Percentiles rank a stretch among this genome's conserved stretches.
Evolutionary conservation across 1,140 invertebrate species (phyloP).

Genomic region (Apis mellifera): DNA sequence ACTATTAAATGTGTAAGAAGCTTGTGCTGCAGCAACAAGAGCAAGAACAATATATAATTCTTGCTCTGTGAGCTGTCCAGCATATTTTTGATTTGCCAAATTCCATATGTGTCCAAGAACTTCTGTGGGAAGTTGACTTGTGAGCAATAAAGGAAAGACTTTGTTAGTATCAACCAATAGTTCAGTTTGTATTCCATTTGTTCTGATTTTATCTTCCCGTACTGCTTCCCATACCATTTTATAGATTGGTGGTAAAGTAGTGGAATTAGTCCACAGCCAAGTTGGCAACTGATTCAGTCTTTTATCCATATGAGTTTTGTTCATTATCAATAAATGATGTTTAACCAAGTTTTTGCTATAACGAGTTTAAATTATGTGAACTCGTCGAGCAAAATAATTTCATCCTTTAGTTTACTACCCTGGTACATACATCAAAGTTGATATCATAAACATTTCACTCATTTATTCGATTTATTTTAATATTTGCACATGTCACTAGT

Average conservation of each 20-base stretch:
- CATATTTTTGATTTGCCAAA: conserved; percentile 83
- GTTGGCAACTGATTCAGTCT: conserved; percentile 75
- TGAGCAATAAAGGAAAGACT: conserved; percentile 84
- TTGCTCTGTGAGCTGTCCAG: conserved; percentile 83
- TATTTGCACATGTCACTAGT: conserved; percentile 31
- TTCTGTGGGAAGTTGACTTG: conserved; percentile 83
- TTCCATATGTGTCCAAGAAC: conserved; percentile 85
- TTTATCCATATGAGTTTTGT: conserved; percentile 69
- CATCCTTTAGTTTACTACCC: conserved; percentile 52
- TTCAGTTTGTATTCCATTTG: conserved; percentile 68
- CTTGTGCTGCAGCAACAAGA: conserved; percentile 85
- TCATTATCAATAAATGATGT: conserved; percentile 60
- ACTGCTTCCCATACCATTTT: conserved; percentile 80
- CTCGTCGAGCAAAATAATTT: conserved; percentile 47
- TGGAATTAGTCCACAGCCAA: conserved; percentile 81
- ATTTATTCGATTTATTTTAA: conserved; percentile 1
- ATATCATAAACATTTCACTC: conserved; percentile 32
- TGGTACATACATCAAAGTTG: conserved; percentile 49
- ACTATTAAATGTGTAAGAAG: conserved; percentile 81
- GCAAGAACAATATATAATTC: conserved; percentile 85
- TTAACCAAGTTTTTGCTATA: conserved; percentile 38
- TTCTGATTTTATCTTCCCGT: conserved; percentile 69
- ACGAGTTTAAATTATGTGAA: conserved; percentile 46
- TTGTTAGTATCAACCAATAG: conserved; percentile 83
- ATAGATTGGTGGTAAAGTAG: conserved; percentile 80